phyloP scores from a whole-genome alignment of 2,797 vertebrate genomes.

The Aldrovandia affinis region DNA sequence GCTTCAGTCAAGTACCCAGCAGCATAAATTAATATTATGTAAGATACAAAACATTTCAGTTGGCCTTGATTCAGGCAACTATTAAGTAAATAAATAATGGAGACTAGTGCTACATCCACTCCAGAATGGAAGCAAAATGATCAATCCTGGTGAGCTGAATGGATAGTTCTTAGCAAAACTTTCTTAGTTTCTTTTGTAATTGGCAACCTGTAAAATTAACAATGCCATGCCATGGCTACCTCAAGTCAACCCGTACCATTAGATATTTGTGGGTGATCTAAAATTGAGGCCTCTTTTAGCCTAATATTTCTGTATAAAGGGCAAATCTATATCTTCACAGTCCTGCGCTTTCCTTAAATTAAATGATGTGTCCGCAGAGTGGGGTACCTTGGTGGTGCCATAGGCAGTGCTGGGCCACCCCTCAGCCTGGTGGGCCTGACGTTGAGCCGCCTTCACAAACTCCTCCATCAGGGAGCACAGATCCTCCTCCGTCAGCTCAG shows the following conservation, averaged over 20 bases:
- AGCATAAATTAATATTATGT: too few relatives aligned
- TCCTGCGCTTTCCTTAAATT: not conserved
- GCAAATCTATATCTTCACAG: not conserved
- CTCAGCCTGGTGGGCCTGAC: conserved; percentile 46
- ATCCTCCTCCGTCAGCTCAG: conserved; percentile 53
- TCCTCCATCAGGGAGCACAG: conserved; percentile 53
- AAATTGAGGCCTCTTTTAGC: not conserved
- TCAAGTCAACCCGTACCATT: not conserved
- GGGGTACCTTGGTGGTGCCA: conserved; percentile 43
- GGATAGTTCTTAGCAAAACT: too few relatives aligned
- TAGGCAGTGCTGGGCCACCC: conserved; percentile 59
- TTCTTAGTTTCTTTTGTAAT: not conserved
- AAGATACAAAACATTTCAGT: too few relatives aligned
- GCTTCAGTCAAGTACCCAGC: too few relatives aligned
- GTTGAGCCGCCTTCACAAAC: conserved; percentile 55
- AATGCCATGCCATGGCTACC: not conserved
- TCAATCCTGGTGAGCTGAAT: too few relatives aligned
- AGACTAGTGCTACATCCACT: too few relatives aligned
- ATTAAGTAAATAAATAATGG: too few relatives aligned
- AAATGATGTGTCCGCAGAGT: not conserved
- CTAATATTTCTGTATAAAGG: too few relatives aligned
- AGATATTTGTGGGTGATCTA: not conserved
- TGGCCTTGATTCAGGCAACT: too few relatives aligned
- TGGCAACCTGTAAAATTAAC: not conserved
- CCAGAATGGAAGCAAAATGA: too few relatives aligned